Percentiles rank a stretch among this genome's conserved stretches.
Conservation (phyloP, 2,113 vertebrate genomes). For the Nothocercus julius region DNA sequence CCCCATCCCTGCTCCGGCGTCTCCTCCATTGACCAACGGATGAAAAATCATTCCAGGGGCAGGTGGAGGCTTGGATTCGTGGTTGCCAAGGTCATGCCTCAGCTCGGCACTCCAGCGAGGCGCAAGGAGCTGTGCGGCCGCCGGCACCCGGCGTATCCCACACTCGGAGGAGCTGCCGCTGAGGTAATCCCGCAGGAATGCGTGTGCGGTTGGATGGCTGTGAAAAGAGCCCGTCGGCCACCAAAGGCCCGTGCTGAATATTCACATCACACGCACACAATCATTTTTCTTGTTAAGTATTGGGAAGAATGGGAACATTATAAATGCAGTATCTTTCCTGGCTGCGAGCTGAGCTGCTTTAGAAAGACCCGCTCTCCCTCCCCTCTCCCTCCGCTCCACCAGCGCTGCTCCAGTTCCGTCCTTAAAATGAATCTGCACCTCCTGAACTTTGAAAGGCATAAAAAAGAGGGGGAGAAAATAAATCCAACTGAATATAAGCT, state of each 20-base stretch:
- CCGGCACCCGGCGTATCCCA: slow-evolving; percentile 40
- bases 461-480: background rate
- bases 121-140: slow-evolving; percentile 30
- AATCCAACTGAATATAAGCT: background rate
- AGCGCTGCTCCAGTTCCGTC: slow-evolving; percentile 35
- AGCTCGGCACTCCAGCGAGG: background rate
- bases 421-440: background rate
- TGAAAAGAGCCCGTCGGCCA: slow-evolving; percentile 78
- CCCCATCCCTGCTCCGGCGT: background rate
- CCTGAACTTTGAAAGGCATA: background rate
- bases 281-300: slow-evolving; percentile 71
- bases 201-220: slow-evolving; percentile 74
- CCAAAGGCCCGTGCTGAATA: slow-evolving; percentile 67
- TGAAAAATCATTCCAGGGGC: background rate
- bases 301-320: slow-evolving; percentile 70
- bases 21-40: background rate
- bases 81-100: slow-evolving; percentile 50
- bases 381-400: background rate
- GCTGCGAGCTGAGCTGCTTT: slow-evolving; percentile 47
- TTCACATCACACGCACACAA: slow-evolving; percentile 68
- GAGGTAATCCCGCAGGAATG: slow-evolving; percentile 81
- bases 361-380: slow-evolving; percentile 33
- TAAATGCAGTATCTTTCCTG: slow-evolving; percentile 61
- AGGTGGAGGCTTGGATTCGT: background rate
- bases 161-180: slow-evolving; percentile 60